Evolutionary conservation across 2,797 vertebrate genomes (phyloP).

Genomic region (Spatula clypeata): DNA sequence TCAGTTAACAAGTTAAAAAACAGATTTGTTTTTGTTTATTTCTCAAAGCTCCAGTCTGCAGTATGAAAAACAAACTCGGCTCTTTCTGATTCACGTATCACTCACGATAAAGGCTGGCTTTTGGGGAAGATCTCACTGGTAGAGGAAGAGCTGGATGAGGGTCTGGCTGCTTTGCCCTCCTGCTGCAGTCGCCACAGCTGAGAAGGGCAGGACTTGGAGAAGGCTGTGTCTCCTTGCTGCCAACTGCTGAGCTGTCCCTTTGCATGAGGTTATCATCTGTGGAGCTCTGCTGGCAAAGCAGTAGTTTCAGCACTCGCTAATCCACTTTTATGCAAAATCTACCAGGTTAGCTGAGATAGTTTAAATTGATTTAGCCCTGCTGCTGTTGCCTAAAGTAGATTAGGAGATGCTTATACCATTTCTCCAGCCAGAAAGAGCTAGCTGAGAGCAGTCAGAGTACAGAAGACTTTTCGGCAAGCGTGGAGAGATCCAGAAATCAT

Average conservation of each 20-base stretch:
- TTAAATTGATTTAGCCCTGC: conserved; percentile 36
- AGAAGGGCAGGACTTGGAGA: not conserved
- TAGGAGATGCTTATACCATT: conserved; percentile 23
- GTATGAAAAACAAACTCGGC: not conserved
- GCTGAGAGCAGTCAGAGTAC: not conserved
- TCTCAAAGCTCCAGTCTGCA: not conserved
- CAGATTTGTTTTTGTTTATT: conserved; percentile 65
- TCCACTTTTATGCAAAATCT: conserved; percentile 50
- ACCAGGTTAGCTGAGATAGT: conserved; percentile 23
- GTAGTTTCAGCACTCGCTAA: conserved; percentile 42
- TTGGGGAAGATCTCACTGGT: not conserved
- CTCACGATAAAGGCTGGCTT: not conserved
- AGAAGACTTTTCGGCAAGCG: not conserved
- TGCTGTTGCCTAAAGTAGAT: conserved; percentile 35
- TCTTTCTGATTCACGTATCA: not conserved
- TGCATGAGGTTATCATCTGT: not conserved
- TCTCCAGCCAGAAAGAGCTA: not conserved
- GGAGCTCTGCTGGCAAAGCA: not conserved
- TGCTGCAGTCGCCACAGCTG: accelerated
- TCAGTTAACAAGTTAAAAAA: conserved; percentile 46
- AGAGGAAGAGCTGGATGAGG: not conserved
- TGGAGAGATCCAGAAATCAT: not conserved
- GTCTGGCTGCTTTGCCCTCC: not conserved
- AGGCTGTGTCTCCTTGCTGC: accelerated
- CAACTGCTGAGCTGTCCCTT: not conserved